Percentiles rank a stretch among this genome's conserved stretches.
Conservation (phyloP, 2,113 vertebrate genomes). For the Semnopithecus entellus region DNA sequence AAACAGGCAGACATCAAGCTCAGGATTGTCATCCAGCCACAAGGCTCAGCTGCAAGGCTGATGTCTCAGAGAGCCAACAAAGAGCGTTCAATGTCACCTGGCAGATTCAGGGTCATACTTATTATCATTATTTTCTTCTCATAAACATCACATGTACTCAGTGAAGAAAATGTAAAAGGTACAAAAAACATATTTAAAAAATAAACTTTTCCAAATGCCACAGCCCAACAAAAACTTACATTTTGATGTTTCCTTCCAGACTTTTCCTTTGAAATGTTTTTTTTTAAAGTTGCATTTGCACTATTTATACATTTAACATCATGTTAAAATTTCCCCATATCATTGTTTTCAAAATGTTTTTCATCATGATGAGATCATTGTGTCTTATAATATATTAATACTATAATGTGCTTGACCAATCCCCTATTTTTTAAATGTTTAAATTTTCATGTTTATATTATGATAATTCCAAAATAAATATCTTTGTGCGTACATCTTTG, state of each 20-base stretch:
- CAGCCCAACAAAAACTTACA: neutral
- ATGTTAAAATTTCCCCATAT: neutral
- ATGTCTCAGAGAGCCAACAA: neutral
- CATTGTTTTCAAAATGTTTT: slow-evolving; percentile 6
- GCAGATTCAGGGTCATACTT: neutral
- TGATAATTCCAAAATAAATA: neutral
- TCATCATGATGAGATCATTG: neutral
- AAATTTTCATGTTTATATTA: neutral
- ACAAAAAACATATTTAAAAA: neutral
- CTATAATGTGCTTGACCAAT: neutral
- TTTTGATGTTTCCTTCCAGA: slow-evolving; percentile 17
- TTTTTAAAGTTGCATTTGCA: neutral
- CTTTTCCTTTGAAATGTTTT: neutral
- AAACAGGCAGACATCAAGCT: neutral
- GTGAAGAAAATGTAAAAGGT: neutral
- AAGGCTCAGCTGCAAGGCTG: neutral
- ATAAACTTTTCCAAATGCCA: neutral
- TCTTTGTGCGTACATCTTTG: neutral
- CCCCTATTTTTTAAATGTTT: neutral
- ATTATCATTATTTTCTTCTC: neutral
- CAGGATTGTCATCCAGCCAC: neutral
- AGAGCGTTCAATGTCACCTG: neutral
- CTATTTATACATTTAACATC: neutral
- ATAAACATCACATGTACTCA: neutral
- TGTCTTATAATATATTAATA: neutral